Evolutionary conservation across 1,140 invertebrate species (phyloP).

Genomic region (Eubasilissa regina): DNA sequence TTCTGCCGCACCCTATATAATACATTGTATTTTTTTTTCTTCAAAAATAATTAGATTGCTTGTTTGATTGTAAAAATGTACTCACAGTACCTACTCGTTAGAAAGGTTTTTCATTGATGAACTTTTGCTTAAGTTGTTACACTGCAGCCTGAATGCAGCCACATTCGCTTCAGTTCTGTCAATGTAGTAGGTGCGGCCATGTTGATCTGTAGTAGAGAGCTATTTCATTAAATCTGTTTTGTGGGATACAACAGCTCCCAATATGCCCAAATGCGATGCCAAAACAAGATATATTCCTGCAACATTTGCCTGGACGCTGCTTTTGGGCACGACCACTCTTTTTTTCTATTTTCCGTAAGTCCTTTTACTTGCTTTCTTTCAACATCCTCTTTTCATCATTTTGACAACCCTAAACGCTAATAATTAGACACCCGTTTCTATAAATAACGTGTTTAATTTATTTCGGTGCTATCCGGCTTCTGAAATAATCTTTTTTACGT

Average conservation of each 20-base stretch:
- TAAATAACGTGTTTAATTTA: conserved; percentile 47
- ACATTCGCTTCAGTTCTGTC: conserved; percentile 51
- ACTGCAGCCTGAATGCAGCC: conserved; percentile 25
- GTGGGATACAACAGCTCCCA: conserved; percentile 69
- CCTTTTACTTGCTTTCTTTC: conserved; percentile 56
- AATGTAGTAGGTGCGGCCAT: conserved; percentile 75
- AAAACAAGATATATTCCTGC: conserved; percentile 96
- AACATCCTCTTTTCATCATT: conserved; percentile 48
- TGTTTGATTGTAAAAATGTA: no score
- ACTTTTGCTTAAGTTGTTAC: conserved; percentile 4
- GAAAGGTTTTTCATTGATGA: no score
- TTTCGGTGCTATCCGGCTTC: conserved; percentile 35
- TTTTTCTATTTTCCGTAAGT: conserved; percentile 99
- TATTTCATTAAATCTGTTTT: conserved; percentile 72
- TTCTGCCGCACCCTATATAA: no score
- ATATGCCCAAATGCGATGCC: conserved; percentile 93
- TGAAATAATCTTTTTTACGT: conserved; percentile 37
- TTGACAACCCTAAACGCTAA: conserved; percentile 47
- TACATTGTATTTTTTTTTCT: no score
- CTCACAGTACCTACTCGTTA: not conserved
- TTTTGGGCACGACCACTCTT: conserved; percentile 90
- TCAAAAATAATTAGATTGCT: no score
- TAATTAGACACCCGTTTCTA: conserved; percentile 46
- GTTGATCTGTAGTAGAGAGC: conserved; percentile 76
- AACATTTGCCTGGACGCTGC: conserved; percentile 94